Conservation (phyloP, 2,888 invertebrate genomes). For the Globia sparganii region DNA sequence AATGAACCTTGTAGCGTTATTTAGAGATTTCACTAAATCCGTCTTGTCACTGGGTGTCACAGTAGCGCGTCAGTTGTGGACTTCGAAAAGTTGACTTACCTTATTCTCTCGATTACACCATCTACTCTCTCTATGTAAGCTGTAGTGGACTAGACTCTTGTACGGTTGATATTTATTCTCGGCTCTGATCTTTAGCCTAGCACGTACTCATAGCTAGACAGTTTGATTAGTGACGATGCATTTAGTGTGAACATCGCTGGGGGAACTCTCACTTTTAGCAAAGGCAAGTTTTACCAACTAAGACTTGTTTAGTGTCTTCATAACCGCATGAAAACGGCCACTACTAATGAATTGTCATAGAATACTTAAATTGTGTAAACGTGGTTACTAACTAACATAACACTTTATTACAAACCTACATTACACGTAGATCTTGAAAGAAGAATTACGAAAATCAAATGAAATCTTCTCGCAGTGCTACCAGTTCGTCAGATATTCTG, state of each 20-base stretch:
- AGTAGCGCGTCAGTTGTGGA: constrained; percentile 5
- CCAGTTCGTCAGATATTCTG: neutral
- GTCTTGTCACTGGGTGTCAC: neutral
- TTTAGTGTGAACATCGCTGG: constrained; percentile 23
- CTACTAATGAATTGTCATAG: neutral
- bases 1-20: neutral
- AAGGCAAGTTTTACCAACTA: neutral
- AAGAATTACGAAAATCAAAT: neutral
- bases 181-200: constrained; percentile 44
- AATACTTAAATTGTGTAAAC: neutral
- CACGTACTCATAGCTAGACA: constrained; percentile 29
- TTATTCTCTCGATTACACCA: constrained; percentile 11
- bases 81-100: constrained; percentile 26
- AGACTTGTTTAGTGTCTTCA: neutral
- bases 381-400: neutral
- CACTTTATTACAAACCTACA: neutral
- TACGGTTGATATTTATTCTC: constrained; percentile 35
- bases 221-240: constrained; percentile 32
- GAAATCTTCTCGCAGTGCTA: neutral
- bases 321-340: neutral
- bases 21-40: constrained; percentile 10
- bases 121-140: constrained; percentile 22
- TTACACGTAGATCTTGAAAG: neutral
- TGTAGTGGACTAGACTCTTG: constrained; percentile 25
- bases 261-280: constrained; percentile 22